Conservation (phyloP, 1,140 invertebrate species). For the Zaprionus capensis region DNA sequence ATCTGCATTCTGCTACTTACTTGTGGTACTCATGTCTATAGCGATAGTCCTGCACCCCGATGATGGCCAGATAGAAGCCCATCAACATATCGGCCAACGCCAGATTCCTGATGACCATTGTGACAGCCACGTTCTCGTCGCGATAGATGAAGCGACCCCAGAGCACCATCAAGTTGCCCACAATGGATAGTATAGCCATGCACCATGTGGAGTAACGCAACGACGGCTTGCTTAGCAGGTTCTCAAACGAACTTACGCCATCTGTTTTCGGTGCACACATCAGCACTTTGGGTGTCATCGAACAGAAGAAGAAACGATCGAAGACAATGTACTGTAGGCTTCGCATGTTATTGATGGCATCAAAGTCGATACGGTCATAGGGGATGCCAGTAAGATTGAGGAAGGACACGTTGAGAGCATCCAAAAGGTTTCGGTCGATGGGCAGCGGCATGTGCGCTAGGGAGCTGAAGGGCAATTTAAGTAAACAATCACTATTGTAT, state of each 20-base stretch:
- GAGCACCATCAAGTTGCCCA: constrained; percentile 89
- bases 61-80: constrained; percentile 90
- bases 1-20: constrained; percentile 24
- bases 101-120: constrained; percentile 89
- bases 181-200: constrained; percentile 88
- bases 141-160: constrained; percentile 88
- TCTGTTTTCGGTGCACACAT: constrained; percentile 89
- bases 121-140: constrained; percentile 87
- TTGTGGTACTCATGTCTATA: constrained; percentile 88
- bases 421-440: constrained; percentile 58
- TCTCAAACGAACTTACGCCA: constrained; percentile 89
- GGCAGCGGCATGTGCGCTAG: constrained; percentile 66
- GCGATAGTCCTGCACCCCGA: constrained; percentile 88
- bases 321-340: constrained; percentile 88
- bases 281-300: constrained; percentile 87
- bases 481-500: neutral
- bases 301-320: constrained; percentile 89
- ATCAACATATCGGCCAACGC: constrained; percentile 92
- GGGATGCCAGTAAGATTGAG: constrained; percentile 86
- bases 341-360: constrained; percentile 85
- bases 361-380: constrained; percentile 85
- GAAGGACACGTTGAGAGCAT: constrained; percentile 72
- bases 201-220: constrained; percentile 90
- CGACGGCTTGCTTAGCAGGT: constrained; percentile 88
- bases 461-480: constrained; percentile 42